Conservation (phyloP, 2,113 vertebrate species). For the Xiphophorus maculatus region DNA sequence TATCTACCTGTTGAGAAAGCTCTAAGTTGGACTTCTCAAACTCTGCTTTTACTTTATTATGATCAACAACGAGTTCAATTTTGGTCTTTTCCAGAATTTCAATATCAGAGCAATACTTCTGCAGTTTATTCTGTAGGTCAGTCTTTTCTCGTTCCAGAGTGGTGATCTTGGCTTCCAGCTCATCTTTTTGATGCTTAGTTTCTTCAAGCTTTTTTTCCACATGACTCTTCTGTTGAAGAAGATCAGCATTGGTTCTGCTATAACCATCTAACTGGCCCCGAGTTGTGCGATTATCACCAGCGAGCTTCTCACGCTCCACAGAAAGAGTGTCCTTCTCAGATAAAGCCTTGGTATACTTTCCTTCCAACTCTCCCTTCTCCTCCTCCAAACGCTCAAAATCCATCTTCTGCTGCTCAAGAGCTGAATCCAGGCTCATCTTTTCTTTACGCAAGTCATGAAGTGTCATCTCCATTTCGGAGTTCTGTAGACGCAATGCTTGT, state of each 20-base stretch:
- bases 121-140: constrained; percentile 74
- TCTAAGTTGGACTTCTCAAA: constrained; percentile 66
- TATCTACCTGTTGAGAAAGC: constrained; percentile 72
- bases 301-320: constrained; percentile 79
- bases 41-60: constrained; percentile 73
- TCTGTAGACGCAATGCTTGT: constrained; percentile 68
- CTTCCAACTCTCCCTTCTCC: constrained; percentile 79
- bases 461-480: constrained; percentile 74
- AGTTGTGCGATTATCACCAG: constrained; percentile 63
- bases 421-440: constrained; percentile 80
- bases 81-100: constrained; percentile 76
- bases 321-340: constrained; percentile 68
- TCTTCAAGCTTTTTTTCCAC: constrained; percentile 80
- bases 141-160: constrained; percentile 69
- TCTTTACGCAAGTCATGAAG: constrained; percentile 81
- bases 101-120: constrained; percentile 71
- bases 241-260: constrained; percentile 69
- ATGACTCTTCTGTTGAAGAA: constrained; percentile 73
- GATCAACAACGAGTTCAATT: constrained; percentile 72
- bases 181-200: constrained; percentile 65
- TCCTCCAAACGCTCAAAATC: constrained; percentile 75
- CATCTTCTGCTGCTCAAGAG: constrained; percentile 77
- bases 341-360: constrained; percentile 74
- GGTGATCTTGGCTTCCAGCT: constrained; percentile 69
- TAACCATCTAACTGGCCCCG: constrained; percentile 79